Evolutionary conservation across 1,140 invertebrate species (phyloP).

Genomic region (Cylas formicarius): DNA sequence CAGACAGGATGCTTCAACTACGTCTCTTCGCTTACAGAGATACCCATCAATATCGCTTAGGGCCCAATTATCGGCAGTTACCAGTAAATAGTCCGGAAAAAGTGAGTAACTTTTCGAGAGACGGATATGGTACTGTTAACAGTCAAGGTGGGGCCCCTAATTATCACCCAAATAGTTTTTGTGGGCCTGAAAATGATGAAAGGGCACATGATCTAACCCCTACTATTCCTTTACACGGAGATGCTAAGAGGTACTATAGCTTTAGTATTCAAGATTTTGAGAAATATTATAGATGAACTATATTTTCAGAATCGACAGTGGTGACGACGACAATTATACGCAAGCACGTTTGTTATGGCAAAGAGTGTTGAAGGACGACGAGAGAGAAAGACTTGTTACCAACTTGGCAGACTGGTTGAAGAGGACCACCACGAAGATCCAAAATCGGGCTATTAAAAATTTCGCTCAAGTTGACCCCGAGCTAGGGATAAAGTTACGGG

Average conservation of each 20-base stretch:
- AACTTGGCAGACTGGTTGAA: conserved; percentile 76
- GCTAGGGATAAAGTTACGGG: conserved; percentile 49
- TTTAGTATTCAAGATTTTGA: conserved; percentile 30
- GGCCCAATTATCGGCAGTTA: conserved; percentile 78
- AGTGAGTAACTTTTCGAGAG: conserved; percentile 68
- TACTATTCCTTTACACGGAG: conserved; percentile 48
- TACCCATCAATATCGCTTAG: conserved; percentile 81
- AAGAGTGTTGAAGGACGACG: conserved; percentile 65
- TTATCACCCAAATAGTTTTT: conserved; percentile 94
- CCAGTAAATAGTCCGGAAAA: conserved; percentile 79
- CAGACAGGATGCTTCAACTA: conserved; percentile 85
- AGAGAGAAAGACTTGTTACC: conserved; percentile 61
- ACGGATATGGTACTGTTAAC: conserved; percentile 65
- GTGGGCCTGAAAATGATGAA: conserved; percentile 61
- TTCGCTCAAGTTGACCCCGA: conserved; percentile 61
- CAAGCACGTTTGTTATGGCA: conserved; percentile 75
- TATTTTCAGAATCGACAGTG: conserved; percentile 53
- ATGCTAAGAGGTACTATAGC: conserved; percentile 54
- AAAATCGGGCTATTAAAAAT: conserved; percentile 70
- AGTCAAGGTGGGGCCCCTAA: conserved; percentile 80
- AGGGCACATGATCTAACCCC: conserved; percentile 49
- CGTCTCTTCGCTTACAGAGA: conserved; percentile 83
- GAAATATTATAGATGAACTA: too few species aligned
- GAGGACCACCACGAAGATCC: conserved; percentile 74
- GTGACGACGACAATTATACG: conserved; percentile 85